A percentile compares a stretch with the other conserved stretches of the same genome.
Evolutionary conservation across 2,113 vertebrate species (phyloP).

Genomic region (Lipophrys pholis): DNA sequence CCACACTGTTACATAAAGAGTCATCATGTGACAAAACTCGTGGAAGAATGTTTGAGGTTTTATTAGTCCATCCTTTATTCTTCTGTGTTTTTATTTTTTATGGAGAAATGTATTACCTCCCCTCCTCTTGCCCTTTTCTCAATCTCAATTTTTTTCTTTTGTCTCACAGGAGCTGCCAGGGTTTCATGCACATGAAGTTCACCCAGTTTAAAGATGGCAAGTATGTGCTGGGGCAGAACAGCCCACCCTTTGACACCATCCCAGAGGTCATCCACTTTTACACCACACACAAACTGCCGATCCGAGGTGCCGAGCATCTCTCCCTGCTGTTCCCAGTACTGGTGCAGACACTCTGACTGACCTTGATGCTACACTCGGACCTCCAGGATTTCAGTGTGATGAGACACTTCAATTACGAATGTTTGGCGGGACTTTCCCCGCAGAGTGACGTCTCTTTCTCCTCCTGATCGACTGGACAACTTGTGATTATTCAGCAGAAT

Average conservation of each 20-base stretch:
- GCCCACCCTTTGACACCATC: constrained; percentile 94
- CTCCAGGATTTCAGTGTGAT: constrained; percentile 21
- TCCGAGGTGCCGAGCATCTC: constrained; percentile 96
- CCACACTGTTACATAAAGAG: constrained; percentile 43
- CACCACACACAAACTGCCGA: constrained; percentile 95
- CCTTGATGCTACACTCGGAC: constrained; percentile 43
- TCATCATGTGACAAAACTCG: constrained; percentile 28
- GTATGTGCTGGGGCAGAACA: constrained; percentile 97
- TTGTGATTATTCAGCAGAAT: constrained; percentile 43
- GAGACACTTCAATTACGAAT: constrained; percentile 54
- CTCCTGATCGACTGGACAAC: constrained; percentile 34
- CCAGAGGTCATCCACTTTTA: constrained; percentile 97
- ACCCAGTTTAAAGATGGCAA: constrained; percentile 92
- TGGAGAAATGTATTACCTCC: constrained; percentile 12
- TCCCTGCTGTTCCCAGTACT: constrained; percentile 96
- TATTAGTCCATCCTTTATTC: constrained; percentile 49
- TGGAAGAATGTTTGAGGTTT: constrained; percentile 35
- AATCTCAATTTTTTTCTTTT: constrained; percentile 76
- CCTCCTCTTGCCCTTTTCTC: not conserved
- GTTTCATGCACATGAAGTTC: constrained; percentile 99
- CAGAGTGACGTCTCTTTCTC: not conserved
- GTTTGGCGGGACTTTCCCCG: constrained; percentile 30
- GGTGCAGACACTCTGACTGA: constrained; percentile 93
- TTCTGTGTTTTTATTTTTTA: too few species aligned
- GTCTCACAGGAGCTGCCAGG: constrained; percentile 93